Conservation (phyloP, 1,140 invertebrate species). For the Choristoneura fumiferana region DNA sequence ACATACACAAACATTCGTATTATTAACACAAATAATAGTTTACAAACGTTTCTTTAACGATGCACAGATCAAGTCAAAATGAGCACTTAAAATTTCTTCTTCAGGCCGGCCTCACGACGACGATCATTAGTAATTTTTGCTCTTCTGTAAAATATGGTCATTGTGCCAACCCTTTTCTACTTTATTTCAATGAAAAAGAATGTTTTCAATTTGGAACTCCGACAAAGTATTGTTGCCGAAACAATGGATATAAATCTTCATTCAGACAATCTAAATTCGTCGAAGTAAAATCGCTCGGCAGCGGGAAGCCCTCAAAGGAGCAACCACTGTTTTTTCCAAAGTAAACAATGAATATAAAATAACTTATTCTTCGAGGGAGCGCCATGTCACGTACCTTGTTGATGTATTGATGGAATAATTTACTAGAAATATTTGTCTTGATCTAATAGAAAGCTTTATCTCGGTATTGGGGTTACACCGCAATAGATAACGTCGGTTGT, state of each 20-base stretch:
- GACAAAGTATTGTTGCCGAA: slow-evolving; percentile 3
- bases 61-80: too few relatives aligned
- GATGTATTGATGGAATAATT: slow-evolving; percentile 11
- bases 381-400: background rate
- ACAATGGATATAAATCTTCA: slow-evolving; percentile 7
- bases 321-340: background rate
- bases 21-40: too few relatives aligned
- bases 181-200: background rate
- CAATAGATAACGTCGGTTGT: too few relatives aligned
- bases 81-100: too few relatives aligned
- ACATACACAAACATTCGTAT: too few relatives aligned
- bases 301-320: background rate
- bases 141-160: background rate
- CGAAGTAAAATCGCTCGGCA: background rate
- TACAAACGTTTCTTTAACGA: too few relatives aligned
- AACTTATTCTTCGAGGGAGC: background rate
- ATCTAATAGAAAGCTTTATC: background rate
- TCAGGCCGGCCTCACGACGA: too few relatives aligned
- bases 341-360: slow-evolving; percentile 2
- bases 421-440: slow-evolving; percentile 1
- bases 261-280: background rate
- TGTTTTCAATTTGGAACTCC: slow-evolving; percentile 11
- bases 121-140: too few relatives aligned
- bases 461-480: too few relatives aligned
- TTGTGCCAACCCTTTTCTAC: background rate